These are phyloP conservation scores for Cinara cedri DNA, from an alignment of 2,888 invertebrate species.

Conservation along the genomic window DNA sequence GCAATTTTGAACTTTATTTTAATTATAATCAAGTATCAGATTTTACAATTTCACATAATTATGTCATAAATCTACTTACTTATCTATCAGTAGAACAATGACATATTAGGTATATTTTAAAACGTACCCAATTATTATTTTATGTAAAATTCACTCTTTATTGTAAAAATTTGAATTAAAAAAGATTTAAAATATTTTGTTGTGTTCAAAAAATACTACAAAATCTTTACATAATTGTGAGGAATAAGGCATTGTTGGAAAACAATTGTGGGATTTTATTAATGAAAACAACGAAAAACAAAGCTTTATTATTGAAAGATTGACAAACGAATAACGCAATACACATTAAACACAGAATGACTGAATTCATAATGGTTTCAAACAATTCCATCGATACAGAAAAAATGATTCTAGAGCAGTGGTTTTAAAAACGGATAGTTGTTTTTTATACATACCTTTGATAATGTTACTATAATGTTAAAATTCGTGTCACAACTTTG, in stretches of 20 bases:
- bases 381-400: background rate
- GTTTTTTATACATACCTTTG: slow-evolving; percentile 10
- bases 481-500: slow-evolving; percentile 44
- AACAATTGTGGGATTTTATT: too few species aligned
- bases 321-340: background rate
- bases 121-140: too few species aligned
- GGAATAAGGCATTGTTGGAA: too few species aligned
- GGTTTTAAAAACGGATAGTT: background rate
- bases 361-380: background rate
- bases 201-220: background rate
- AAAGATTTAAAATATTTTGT: background rate
- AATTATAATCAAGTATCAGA: too few species aligned
- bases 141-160: too few species aligned
- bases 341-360: background rate
- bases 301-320: background rate
- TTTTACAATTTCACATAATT: background rate
- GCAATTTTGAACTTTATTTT: too few species aligned
- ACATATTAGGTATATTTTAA: too few species aligned
- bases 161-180: too few species aligned
- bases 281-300: too few species aligned
- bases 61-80: background rate
- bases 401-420: background rate
- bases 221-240: background rate
- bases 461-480: background rate
- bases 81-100: too few species aligned